Conservation (phyloP, 1,140 invertebrate species). For the Drosophila jambulina region DNA sequence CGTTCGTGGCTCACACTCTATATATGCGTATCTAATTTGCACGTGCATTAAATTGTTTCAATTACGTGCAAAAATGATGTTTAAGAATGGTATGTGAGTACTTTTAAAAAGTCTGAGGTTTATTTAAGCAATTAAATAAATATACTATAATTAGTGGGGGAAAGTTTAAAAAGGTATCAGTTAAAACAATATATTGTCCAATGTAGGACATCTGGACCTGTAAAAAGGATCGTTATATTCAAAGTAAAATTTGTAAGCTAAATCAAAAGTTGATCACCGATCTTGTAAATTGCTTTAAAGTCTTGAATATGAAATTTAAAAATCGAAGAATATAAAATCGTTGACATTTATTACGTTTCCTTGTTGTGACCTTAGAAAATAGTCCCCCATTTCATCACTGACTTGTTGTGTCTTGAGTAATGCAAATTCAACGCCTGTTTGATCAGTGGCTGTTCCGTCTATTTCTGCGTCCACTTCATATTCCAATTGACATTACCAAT, state of each 20-base stretch:
- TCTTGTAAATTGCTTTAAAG: no score
- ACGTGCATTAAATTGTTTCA: conserved; percentile 9
- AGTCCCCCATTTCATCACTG: not conserved
- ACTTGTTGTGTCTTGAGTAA: not conserved
- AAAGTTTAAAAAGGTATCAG: not conserved
- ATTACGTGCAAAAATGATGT: conserved; percentile 10
- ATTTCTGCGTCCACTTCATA: conserved; percentile 50
- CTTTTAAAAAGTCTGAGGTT: not conserved
- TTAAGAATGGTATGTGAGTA: not conserved
- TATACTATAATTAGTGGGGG: not conserved
- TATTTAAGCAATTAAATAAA: not conserved
- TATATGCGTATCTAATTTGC: not conserved
- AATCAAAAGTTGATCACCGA: not conserved
- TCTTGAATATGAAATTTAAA: not conserved
- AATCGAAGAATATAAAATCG: not conserved
- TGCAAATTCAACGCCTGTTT: conserved; percentile 32
- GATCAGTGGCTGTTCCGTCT: conserved; percentile 11
- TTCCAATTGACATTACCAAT: conserved; percentile 76
- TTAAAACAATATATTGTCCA: not conserved
- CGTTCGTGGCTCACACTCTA: not conserved
- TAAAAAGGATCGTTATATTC: not conserved
- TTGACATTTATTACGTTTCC: not conserved
- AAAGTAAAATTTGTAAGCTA: not conserved
- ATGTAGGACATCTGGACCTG: no score
- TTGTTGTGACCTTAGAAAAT: not conserved